These are phyloP conservation scores for Actenoides lindsayi DNA, from an alignment of 2,113 vertebrate species.

Conservation along the genomic window DNA sequence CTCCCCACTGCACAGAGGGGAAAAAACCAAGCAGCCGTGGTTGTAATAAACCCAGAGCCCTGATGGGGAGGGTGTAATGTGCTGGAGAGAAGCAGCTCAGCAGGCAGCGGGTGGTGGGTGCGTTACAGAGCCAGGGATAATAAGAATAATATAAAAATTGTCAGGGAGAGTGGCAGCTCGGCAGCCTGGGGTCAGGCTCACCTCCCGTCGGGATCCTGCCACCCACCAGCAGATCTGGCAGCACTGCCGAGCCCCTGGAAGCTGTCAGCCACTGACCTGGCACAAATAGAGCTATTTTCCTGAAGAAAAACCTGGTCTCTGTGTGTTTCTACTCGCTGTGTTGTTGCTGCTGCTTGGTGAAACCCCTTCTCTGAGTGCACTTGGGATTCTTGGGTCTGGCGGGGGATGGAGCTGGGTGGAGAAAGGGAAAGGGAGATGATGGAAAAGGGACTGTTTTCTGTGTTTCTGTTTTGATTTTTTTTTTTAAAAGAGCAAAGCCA, in stretches of 20 bases:
- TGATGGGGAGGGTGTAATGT: background rate
- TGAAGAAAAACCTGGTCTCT: background rate
- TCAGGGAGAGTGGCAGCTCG: background rate
- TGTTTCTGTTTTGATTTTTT: too few species aligned
- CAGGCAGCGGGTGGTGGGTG: background rate
- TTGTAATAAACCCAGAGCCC: background rate
- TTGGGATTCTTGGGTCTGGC: rapidly evolving
- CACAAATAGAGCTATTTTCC: background rate
- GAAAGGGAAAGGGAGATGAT: background rate
- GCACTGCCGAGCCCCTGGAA: background rate
- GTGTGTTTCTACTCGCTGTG: background rate
- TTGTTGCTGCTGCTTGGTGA: background rate
- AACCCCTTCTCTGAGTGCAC: rapidly evolving
- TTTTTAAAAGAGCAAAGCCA: background rate
- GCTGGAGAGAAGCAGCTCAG: background rate
- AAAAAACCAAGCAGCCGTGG: background rate
- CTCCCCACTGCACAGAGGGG: background rate
- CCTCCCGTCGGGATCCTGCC: background rate
- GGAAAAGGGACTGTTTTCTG: background rate
- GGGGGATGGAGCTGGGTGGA: background rate
- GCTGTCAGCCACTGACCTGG: background rate
- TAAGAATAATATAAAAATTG: background rate
- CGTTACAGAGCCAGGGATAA: background rate
- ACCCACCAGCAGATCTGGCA: background rate
- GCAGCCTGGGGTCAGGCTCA: background rate